Evolutionary conservation across 2,888 invertebrate genomes (phyloP).

Genomic region (Eilema griseolum): DNA sequence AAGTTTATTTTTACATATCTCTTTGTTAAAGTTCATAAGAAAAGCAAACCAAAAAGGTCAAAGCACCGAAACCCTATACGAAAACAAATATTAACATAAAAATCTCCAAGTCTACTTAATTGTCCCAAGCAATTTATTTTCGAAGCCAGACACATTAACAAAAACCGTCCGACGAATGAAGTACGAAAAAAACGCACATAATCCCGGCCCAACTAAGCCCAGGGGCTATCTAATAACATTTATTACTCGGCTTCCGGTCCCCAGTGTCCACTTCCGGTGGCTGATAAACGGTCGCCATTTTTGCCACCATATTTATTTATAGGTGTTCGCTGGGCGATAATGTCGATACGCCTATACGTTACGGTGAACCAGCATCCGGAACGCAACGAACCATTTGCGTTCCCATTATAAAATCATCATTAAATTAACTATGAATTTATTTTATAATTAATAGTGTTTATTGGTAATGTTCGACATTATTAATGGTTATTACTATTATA

Average conservation of each 20-base stretch:
- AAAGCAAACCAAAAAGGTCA: neutral
- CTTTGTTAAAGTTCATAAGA: neutral
- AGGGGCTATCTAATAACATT: constrained; percentile 87
- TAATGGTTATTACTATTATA: neutral
- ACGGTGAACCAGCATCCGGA: constrained; percentile 56
- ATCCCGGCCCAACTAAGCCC: constrained; percentile 82
- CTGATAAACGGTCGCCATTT: constrained; percentile 87
- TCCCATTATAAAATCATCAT: constrained; percentile 38
- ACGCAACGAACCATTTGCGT: constrained; percentile 47
- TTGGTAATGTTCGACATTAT: constrained; percentile 7
- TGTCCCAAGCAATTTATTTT: constrained; percentile 79
- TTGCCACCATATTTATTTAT: constrained; percentile 87
- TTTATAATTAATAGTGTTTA: constrained; percentile 18
- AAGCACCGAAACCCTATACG: neutral
- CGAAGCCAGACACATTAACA: constrained; percentile 85
- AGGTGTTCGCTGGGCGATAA: constrained; percentile 80
- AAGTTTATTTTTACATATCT: neutral
- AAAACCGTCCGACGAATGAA: constrained; percentile 78
- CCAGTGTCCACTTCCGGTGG: constrained; percentile 84
- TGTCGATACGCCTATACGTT: constrained; percentile 77
- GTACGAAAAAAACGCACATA: constrained; percentile 75
- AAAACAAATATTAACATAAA: constrained; percentile 18
- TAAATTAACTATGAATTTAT: constrained; percentile 47
- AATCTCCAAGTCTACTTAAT: constrained; percentile 58
- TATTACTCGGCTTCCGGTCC: constrained; percentile 83